These are phyloP conservation scores for Nephrocerus scutellatus DNA, from an alignment of 2,888 invertebrate species.

Conservation along the genomic window DNA sequence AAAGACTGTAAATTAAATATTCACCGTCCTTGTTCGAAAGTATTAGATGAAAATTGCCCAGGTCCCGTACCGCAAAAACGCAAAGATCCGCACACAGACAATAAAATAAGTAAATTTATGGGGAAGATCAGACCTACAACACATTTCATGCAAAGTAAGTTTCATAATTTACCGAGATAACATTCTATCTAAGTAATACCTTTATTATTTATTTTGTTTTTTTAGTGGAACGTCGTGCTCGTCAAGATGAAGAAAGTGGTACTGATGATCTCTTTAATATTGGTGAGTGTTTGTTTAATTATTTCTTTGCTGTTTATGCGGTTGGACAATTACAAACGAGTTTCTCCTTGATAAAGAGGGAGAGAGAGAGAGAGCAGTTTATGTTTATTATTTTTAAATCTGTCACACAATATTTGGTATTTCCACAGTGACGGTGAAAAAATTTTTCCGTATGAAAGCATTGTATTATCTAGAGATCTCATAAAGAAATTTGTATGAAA, in stretches of 20 bases:
- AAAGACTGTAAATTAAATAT: conserved; percentile 78
- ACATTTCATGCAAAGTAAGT: conserved; percentile 20
- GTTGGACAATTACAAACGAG: too few relatives aligned
- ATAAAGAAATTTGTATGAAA: too few relatives aligned
- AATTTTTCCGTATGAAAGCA: too few relatives aligned
- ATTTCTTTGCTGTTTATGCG: too few relatives aligned
- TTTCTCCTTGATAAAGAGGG: too few relatives aligned
- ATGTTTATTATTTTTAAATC: neutral
- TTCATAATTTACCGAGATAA: neutral
- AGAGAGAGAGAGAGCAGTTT: too few relatives aligned
- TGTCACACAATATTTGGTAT: too few relatives aligned
- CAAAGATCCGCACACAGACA: conserved; percentile 57
- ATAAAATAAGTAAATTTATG: conserved; percentile 67
- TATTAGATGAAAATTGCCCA: conserved; percentile 75
- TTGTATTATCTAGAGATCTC: too few relatives aligned
- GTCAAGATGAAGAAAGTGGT: conserved; percentile 44
- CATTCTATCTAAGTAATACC: conserved; percentile 1
- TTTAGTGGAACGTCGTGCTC: conserved; percentile 39
- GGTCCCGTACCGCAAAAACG: conserved; percentile 56
- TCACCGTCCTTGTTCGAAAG: conserved; percentile 73
- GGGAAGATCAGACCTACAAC: conserved; percentile 52
- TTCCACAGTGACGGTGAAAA: too few relatives aligned
- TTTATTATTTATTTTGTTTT: conserved; percentile 10
- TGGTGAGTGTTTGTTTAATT: conserved; percentile 42
- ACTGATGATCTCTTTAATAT: conserved; percentile 33